Conservation (phyloP, 2,888 invertebrate species). For the Acleris literana region DNA sequence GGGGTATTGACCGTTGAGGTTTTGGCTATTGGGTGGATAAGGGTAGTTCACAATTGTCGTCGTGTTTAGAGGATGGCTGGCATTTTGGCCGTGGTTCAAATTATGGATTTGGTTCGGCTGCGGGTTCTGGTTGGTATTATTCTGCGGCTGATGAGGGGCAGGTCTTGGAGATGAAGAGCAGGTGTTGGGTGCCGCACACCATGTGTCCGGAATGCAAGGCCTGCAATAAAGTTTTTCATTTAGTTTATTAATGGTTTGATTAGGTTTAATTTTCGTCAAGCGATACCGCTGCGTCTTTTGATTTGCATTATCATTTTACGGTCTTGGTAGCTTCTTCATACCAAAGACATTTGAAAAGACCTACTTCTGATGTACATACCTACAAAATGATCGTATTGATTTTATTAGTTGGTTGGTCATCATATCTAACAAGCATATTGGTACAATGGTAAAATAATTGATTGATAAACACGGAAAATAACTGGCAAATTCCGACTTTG, state of each 20-base stretch:
- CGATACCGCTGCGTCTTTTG: too few species aligned
- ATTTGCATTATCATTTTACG: too few species aligned
- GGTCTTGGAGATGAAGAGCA: conserved; percentile 56
- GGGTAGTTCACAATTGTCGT: neutral
- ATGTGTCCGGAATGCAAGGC: conserved; percentile 59
- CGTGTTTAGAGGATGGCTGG: conserved; percentile 1
- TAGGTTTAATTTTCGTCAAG: neutral
- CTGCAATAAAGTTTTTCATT: conserved; percentile 7
- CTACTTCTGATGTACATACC: too few species aligned
- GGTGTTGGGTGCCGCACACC: conserved; percentile 77
- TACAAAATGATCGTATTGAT: too few species aligned
- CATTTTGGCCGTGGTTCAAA: conserved; percentile 21
- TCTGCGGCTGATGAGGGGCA: conserved; percentile 28
- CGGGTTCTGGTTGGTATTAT: conserved; percentile 29
- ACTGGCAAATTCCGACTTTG: too few species aligned
- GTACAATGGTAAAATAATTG: too few species aligned
- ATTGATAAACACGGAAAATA: too few species aligned
- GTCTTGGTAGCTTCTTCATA: too few species aligned
- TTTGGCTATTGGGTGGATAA: neutral
- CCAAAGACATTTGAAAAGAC: too few species aligned
- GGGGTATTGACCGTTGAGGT: conserved; percentile 18
- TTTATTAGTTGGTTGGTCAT: too few species aligned
- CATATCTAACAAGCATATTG: too few species aligned
- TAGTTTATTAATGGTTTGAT: neutral
- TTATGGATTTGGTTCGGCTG: conserved; percentile 22